A percentile compares a stretch with the other conserved stretches of the same genome.
These are phyloP conservation scores for Adineta ricciae DNA, from an alignment of 2,888 invertebrate genomes.

Conservation along the genomic window DNA sequence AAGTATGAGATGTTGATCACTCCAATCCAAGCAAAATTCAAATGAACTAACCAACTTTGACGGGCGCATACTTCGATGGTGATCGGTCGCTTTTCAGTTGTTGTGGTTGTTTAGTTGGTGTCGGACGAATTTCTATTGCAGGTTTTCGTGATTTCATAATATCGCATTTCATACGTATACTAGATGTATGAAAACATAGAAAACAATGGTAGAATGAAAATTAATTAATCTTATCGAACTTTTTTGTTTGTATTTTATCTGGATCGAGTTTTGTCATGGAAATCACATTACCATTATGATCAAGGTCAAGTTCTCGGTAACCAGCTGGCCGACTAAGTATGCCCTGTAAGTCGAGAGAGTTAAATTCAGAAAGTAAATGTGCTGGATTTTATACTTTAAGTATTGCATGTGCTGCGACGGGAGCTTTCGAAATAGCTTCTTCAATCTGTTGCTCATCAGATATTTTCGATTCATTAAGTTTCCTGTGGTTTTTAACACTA, in stretches of 20 bases:
- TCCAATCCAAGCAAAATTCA: background rate
- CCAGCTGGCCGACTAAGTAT: background rate
- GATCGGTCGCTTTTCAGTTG: background rate
- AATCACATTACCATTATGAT: background rate
- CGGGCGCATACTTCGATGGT: background rate
- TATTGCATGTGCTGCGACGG: background rate
- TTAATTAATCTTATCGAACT: background rate
- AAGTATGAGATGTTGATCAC: background rate
- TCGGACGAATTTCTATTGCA: background rate
- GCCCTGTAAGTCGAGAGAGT: background rate
- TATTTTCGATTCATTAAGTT: background rate
- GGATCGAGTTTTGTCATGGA: background rate
- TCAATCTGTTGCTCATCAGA: background rate
- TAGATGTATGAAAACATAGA: background rate
- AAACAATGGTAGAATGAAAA: background rate
- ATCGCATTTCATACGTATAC: background rate
- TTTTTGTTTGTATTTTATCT: background rate
- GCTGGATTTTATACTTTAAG: background rate
- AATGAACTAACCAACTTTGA: background rate
- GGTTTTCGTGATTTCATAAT: background rate
- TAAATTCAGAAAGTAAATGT: background rate
- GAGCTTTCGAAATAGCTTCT: background rate
- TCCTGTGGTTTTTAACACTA: too few relatives aligned
- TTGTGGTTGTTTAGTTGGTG: background rate
- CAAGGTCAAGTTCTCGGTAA: slow-evolving; percentile 10